These are phyloP conservation scores for Syngnathus scovelli DNA, from an alignment of 2,113 vertebrate genomes.

Conservation along the genomic window DNA sequence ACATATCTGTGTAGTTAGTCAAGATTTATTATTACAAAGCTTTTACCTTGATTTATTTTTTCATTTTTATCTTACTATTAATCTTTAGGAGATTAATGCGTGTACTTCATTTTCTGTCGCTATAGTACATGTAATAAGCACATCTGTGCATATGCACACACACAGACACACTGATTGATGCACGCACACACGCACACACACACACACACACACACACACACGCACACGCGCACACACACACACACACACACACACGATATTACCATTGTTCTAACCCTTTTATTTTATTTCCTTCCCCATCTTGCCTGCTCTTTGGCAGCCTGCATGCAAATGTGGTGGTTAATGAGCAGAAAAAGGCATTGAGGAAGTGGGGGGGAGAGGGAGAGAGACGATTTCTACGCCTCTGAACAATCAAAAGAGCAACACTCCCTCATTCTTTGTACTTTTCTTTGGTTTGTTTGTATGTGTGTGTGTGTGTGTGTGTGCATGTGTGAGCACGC, in stretches of 20 bases:
- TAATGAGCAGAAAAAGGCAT: conserved; percentile 71
- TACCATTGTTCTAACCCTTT: conserved; percentile 73
- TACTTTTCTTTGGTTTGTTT: conserved; percentile 62
- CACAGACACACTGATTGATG: too few species aligned
- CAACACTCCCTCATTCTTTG: conserved; percentile 67
- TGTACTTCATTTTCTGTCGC: conserved; percentile 35
- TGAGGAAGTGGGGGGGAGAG: conserved; percentile 29
- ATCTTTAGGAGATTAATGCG: conserved; percentile 42
- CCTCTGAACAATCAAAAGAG: conserved; percentile 72
- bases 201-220: background rate
- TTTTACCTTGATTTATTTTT: conserved; percentile 23
- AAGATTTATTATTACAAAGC: too few species aligned
- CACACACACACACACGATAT: conserved; percentile 46
- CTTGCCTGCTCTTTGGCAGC: conserved; percentile 66
- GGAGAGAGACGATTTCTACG: conserved; percentile 56
- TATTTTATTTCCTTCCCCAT: conserved; percentile 68
- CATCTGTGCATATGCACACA: background rate
- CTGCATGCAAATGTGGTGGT: conserved; percentile 69
- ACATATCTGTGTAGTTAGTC: too few species aligned
- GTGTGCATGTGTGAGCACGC: conserved; percentile 34
- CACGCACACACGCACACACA: background rate
- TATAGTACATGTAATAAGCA: conserved; percentile 24
- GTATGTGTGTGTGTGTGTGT: conserved; percentile 42
- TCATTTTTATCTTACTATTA: conserved; percentile 18
- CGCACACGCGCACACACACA: conserved; percentile 24